Base-by-base conservation (phyloP, 2,797 vertebrate genomes). In the Eospalax fontanierii region DNA sequence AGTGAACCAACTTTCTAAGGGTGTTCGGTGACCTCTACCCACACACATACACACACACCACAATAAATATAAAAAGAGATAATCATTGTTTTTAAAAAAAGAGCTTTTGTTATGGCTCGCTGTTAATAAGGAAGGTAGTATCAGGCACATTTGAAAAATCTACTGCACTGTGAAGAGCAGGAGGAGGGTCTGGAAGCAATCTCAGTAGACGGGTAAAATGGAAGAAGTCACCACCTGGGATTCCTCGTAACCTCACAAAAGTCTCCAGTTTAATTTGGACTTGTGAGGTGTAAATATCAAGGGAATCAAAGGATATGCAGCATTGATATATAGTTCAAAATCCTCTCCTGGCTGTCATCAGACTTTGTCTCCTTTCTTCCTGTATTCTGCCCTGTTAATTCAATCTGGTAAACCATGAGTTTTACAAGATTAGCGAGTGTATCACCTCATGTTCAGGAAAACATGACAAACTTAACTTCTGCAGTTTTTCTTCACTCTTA, bases 401-500 rank as follows among this genome's bases (percentile, higher is more conserved):
- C 15, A 86, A 65, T 96, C 59, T 70, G 40, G 28, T 81, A 91
- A 93, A 40, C 35, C 28, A 30, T 28, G 22, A 73, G 87, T 93
- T 95, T 94, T 83, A 90, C 40, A 94, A 89, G 54, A 81, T 80
- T 90, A 96, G 63, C 70, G 87, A 65, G 70, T 89, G 26, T 22
- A 66, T 19, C 1, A 54, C 46, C 78, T 26, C 11, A 2, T 11
- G 35, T 70, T 74, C 84, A 81, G 91, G 65, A 78, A 95, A 92
- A 79, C 11, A 70, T 50, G n/a, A n/a, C 40, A 73, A 91, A 54
- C 66, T 71, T 88, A 63, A 93, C 73, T 57, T 93, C 68, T n/a
- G 81, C 80, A 79, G 91, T 95, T 93, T 43, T 46, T 92, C 68
- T 96, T 88, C 93, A 90, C 73, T 81, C 86, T 90, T 57, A 78